Evolutionary conservation across 2,797 vertebrate species (phyloP), one percentile per base, ranked within the genome.

Genomic region (Paramormyrops hopkinsi): DNA sequence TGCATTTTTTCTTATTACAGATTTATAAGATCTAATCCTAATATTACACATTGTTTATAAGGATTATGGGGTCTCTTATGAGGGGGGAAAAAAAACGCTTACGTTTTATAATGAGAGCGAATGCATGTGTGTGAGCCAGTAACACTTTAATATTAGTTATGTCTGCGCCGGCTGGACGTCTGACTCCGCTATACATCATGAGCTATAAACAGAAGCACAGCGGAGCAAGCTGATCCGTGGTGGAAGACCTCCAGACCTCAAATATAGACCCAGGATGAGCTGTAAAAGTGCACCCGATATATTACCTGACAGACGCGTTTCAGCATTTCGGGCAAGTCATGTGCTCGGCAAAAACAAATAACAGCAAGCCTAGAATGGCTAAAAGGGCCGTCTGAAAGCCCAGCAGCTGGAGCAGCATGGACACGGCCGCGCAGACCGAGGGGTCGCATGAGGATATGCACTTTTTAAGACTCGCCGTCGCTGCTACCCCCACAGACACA

Each of bases 291-390:
- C 69, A 88, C 59, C 90, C 90, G 37, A 88, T 87, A 85, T 88
- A 37, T 37, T 46, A 90, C 87, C 90, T 90, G 89, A 90, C 91
- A 86, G 90, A 91, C 90, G 90, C 89, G 89, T 90, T 92, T 87
- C 90, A 91, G 90, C 92, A 93, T 94, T 94, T 93, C 94, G 91
- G 89, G 84, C 85, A 14, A 92, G 87, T 92, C 92, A 93, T 92
- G 91, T 88, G 87, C 91, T 89, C 4, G 11, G 4, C 6, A 44
- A n/a, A 41, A 79, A 44, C 37, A 82, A 91, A 94, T 92, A 91
- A 90, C 89, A 89, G 76, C 90, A 93, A 93, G 91, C 93, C 94
- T 91, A 87, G 83, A 90, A 82, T 89, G 89, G 89, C 87, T 22
- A 84, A 84, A 46, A 8, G 82, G 46, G 46, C 9, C 3, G 3